Conservation (phyloP, 2,888 invertebrate genomes). For the Stramonita haemastoma region DNA sequence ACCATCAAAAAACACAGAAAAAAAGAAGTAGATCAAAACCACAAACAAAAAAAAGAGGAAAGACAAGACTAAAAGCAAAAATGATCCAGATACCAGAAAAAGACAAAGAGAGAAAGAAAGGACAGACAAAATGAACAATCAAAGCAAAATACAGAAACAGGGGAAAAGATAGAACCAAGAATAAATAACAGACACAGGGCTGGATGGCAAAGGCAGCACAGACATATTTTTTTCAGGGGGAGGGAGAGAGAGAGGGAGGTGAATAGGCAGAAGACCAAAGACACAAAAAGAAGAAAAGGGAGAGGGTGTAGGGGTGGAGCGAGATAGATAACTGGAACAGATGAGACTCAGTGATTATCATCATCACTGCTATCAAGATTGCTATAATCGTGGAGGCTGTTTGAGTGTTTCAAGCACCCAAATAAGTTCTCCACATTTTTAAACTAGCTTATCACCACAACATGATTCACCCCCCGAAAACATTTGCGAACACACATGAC, state of each 20-base stretch:
- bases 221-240: background rate
- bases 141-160: background rate
- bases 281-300: conserved; percentile 15
- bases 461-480: no score
- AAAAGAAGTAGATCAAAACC: background rate
- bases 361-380: no score
- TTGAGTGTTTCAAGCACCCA: no score
- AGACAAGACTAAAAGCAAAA: background rate
- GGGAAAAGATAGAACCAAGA: background rate
- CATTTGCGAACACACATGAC: no score
- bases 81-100: background rate
- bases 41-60: background rate
- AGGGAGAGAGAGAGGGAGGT: background rate
- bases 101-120: background rate
- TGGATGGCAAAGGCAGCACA: background rate
- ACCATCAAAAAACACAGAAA: no score
- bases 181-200: background rate
- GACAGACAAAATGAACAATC: background rate
- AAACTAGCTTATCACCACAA: no score
- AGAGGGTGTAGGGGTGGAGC: background rate
- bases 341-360: background rate
- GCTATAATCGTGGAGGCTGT: no score
- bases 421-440: no score
- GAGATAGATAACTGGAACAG: background rate
- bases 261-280: background rate